A percentile compares a stretch with the other conserved stretches of the same genome.
These are phyloP conservation scores for Apis cerana DNA, from an alignment of 1,140 invertebrate species.

Conservation along the genomic window DNA sequence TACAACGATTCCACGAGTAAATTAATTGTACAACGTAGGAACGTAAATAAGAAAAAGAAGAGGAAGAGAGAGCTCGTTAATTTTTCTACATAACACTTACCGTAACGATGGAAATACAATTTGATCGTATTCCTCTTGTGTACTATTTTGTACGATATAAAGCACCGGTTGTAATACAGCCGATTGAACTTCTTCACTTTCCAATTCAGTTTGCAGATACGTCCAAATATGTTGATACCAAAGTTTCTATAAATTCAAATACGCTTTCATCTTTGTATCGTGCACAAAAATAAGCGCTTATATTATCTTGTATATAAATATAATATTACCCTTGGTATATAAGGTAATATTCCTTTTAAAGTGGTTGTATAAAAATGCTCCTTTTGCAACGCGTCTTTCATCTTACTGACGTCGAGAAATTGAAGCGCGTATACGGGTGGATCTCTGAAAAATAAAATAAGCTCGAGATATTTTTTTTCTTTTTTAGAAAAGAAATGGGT, in stretches of 20 bases:
- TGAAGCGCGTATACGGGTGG: slow-evolving; percentile 93
- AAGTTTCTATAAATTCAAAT: slow-evolving; percentile 89
- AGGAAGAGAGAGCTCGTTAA: background rate
- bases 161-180: slow-evolving; percentile 94
- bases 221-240: slow-evolving; percentile 98
- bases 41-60: background rate
- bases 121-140: slow-evolving; percentile 90
- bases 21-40: background rate
- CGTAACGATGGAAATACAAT: slow-evolving; percentile 92
- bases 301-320: background rate
- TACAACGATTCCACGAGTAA: slow-evolving; percentile 64
- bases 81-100: slow-evolving; percentile 75
- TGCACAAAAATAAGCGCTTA: background rate
- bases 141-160: slow-evolving; percentile 92
- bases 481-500: too few species aligned
- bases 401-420: slow-evolving; percentile 94
- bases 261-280: background rate
- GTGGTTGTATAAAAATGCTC: slow-evolving; percentile 93
- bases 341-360: slow-evolving; percentile 92
- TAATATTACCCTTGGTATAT: slow-evolving; percentile 91
- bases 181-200: slow-evolving; percentile 92
- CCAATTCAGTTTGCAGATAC: slow-evolving; percentile 91
- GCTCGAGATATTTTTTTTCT: too few species aligned
- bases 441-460: slow-evolving; percentile 84
- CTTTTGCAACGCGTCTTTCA: slow-evolving; percentile 95